Percentiles rank a stretch among this genome's conserved stretches.
Conservation (phyloP, 2,113 vertebrate species). For the Odontophorus gujanensis region DNA sequence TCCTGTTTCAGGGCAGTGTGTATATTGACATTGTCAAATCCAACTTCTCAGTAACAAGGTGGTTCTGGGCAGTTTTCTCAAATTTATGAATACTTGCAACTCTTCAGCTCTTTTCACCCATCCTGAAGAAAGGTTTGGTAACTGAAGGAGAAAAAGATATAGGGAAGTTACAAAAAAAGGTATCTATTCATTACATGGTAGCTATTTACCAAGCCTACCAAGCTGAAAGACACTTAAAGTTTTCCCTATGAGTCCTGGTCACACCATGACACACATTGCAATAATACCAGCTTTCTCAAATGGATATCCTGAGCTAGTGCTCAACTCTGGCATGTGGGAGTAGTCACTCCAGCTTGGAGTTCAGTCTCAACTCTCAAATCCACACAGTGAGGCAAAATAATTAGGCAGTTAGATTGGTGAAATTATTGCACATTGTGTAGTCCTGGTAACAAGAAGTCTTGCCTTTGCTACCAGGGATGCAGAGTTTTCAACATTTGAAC, state of each 20-base stretch:
- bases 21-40: background rate
- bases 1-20: background rate
- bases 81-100: background rate
- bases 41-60: background rate
- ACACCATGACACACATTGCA: background rate
- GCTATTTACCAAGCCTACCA: accelerated
- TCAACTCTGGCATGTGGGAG: background rate
- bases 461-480: background rate
- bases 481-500: background rate
- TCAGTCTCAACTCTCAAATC: background rate
- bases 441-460: background rate
- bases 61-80: background rate
- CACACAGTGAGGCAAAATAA: background rate
- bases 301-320: background rate
- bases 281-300: background rate
- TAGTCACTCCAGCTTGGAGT: background rate
- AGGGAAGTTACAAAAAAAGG: background rate
- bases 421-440: background rate
- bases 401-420: background rate
- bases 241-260: background rate
- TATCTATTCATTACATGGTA: background rate
- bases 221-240: background rate
- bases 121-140: background rate
- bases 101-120: background rate
- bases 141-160: background rate